Evolutionary conservation across 2,797 vertebrate genomes (phyloP).

Genomic region (Brotula barbata): DNA sequence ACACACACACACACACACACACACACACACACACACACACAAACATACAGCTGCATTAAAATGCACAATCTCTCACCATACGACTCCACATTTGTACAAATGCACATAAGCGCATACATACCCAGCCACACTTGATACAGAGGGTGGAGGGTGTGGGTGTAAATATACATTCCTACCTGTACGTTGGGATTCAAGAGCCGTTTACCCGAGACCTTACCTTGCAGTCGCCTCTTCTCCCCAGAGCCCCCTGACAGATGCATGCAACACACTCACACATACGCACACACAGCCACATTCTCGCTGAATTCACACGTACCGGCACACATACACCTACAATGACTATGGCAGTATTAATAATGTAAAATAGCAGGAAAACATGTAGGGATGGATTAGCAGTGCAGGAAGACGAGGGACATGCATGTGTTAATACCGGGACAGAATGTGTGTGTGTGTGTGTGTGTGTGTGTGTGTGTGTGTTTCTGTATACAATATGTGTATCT

Average conservation of each 20-base stretch:
- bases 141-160: slow-evolving; percentile 33
- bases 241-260: slow-evolving; percentile 78
- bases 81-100: slow-evolving; percentile 35
- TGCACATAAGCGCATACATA: slow-evolving; percentile 22
- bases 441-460: slow-evolving; percentile 33
- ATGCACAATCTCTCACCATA: not conserved
- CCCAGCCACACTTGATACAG: slow-evolving; percentile 44
- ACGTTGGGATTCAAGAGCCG: slow-evolving; percentile 73
- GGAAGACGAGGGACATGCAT: slow-evolving; percentile 70
- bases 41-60: no score
- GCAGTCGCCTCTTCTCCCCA: slow-evolving; percentile 67
- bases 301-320: slow-evolving; percentile 29
- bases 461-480: slow-evolving; percentile 6
- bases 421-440: slow-evolving; percentile 58
- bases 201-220: slow-evolving; percentile 82
- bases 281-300: slow-evolving; percentile 28
- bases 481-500: slow-evolving; percentile 25
- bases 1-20: not conserved
- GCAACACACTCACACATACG: slow-evolving; percentile 60
- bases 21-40: slow-evolving; percentile 7
- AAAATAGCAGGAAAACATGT: slow-evolving; percentile 70
- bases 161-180: slow-evolving; percentile 79
- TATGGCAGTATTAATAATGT: slow-evolving; percentile 67
- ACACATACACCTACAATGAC: slow-evolving; percentile 53
- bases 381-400: slow-evolving; percentile 76